Base-by-base conservation (phyloP, 2,797 vertebrate genomes). In the Harpagifer antarcticus region DNA sequence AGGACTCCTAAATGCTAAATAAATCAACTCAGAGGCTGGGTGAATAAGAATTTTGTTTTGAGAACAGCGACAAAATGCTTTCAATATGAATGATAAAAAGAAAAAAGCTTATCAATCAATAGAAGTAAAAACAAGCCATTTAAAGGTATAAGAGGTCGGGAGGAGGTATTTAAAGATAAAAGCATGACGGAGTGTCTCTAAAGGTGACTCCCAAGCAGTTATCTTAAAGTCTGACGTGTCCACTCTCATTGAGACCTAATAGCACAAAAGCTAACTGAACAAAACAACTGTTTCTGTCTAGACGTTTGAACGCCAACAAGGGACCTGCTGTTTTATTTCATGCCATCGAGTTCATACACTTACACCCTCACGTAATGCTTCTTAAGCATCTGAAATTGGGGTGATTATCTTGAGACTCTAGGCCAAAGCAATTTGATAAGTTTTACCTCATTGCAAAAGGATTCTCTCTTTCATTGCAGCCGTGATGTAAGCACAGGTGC, bases 401-500 rank as follows among this genome's bases (percentile, higher is more conserved):
- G 10, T 17, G 54, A 59, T 78, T 53, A 65, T 48, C n/a, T n/a
- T 19, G 19, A 68, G 61, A 60, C 45, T 69, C 10, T 12, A 16
- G 11, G n/a, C 68, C 76, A 31, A 58, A 31, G 4, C 66, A 48
- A 60, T 47, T 31, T 72, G 48, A 65, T 65, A 50, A 60, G 47
- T 14, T 42, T 9, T 54, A 57, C 55, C 54, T 55, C 13, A 27
- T 23, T 61, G 58, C 31, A 68, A 59, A 66, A 62, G 37, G 33
- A 47, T 44, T 49, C 58, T 48, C 19, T 43, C 27, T 71, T 65
- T 68, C 44, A 54, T 47, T 33, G 57, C 63, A 72, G 47, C 58
- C 17, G 11, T 59, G 58, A 74, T 54, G 42, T 53, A 52, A 71
- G 76, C 71, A 66, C 81, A 86, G 74, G 65, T 77, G 63, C 45